Evolutionary conservation across 2,888 invertebrate genomes (phyloP), one percentile per base, ranked within the genome.

Genomic region (Xanthorhoe spadicearia): DNA sequence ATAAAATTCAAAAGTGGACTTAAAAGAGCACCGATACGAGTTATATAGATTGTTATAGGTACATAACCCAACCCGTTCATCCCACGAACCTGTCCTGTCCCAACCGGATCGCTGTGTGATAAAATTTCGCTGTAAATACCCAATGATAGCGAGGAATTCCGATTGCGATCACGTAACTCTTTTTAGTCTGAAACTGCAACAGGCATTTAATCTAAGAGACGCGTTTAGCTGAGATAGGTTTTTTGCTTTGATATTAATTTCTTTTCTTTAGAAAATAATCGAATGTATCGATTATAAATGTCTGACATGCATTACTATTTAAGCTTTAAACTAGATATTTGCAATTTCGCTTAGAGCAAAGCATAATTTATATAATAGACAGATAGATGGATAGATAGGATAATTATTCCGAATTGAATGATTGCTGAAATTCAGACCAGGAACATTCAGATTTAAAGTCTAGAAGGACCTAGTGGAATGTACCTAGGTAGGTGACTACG

Each of bases 121-220:
- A 84, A 82, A 83, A 84, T 83, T 83, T 83, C 77, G 77, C 81
- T 73, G 81, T 82, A 84, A 84, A 84, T 81, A 83, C 78, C 75
- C 72, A 70, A 71, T 74, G 82, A 85, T 83, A 80, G 75, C 66
- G 66, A 74, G 81, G 81, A 85, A 85, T 85, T 81, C 77, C 73
- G 84, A 84, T 83, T 75, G 78, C 77, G 79, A 83, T 85, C 83
- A 76, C 74, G 77, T 80, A 80, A 80, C 77, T 76, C 76, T 78
- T 78, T 81, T 80, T 79, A 79, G 79, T 74, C 74, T 15, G 28
- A 64, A 71, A 75, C 77, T 75, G 76, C 78, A 75, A 76, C 75
- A 65, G 74, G 73, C 65, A 75, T 81, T 80, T 77, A 77, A 77
- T 78, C 75, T 74, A 73, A 50, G 18, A 35, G 13, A 49, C 49